Percentiles rank a stretch among this genome's conserved stretches.
Conservation (phyloP, 2,888 invertebrate genomes). For the Orthosia cruda region DNA sequence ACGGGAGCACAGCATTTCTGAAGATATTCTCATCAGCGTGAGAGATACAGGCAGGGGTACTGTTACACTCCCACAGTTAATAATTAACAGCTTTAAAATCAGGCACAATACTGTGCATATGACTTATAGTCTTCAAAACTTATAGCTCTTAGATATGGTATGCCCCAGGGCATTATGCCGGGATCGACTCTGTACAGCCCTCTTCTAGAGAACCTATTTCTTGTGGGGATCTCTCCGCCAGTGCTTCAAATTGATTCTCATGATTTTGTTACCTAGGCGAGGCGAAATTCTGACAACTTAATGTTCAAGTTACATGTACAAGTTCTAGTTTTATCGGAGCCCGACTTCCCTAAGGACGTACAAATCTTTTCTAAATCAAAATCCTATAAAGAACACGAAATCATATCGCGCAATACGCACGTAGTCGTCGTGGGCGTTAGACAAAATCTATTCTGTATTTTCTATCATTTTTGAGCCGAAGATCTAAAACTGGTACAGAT, state of each 20-base stretch:
- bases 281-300: constrained; percentile 26
- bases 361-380: constrained; percentile 1
- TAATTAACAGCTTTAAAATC: constrained; percentile 13
- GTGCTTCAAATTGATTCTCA: constrained; percentile 21
- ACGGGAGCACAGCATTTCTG: neutral
- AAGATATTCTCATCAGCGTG: neutral
- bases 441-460: neutral
- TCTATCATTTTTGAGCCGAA: neutral
- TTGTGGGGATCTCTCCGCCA: constrained; percentile 2
- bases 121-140: neutral
- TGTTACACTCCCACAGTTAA: neutral
- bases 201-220: neutral
- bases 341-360: neutral
- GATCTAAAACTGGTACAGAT: constrained; percentile 19
- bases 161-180: constrained; percentile 18
- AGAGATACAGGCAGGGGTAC: neutral
- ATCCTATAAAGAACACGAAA: constrained; percentile 8
- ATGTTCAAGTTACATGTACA: too few species aligned
- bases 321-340: constrained; percentile 22
- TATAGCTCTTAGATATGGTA: neutral
- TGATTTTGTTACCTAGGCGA: constrained; percentile 27
- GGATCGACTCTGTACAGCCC: neutral
- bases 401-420: neutral
- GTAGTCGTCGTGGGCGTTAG: neutral
- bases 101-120: neutral